Evolutionary conservation across 2,888 invertebrate species (phyloP).

Genomic region (Palloptera scutellata): DNA sequence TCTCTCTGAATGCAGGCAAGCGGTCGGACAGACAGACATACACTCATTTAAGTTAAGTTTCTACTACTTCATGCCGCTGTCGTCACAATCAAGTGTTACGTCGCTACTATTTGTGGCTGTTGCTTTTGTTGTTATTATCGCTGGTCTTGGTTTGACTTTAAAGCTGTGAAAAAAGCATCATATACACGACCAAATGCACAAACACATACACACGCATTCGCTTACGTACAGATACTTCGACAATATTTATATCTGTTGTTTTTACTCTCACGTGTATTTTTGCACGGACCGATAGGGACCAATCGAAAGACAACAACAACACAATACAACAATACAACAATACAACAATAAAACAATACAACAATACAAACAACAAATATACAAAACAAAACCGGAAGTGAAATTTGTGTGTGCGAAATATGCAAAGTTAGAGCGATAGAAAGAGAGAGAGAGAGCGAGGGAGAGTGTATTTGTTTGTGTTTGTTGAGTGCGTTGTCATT

Average conservation of each 20-base stretch:
- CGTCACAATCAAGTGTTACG: slow-evolving; percentile 23
- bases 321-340: too few species aligned
- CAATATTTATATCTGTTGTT: slow-evolving; percentile 11
- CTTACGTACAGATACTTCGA: slow-evolving; percentile 22
- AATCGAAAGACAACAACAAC: slow-evolving; percentile 17
- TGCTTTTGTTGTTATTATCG: too few species aligned
- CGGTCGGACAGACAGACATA: not conserved
- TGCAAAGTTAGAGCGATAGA: not conserved
- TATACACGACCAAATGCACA: too few species aligned
- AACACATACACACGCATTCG: too few species aligned
- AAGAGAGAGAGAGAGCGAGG: not conserved
- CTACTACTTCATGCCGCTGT: slow-evolving; percentile 1
- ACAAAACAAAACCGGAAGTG: slow-evolving; percentile 46
- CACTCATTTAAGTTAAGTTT: not conserved
- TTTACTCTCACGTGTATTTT: slow-evolving; percentile 11
- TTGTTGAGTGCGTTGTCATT: too few species aligned
- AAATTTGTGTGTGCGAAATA: slow-evolving; percentile 22
- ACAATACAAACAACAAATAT: too few species aligned
- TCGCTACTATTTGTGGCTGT: too few species aligned
- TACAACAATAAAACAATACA: too few species aligned
- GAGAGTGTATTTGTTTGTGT: too few species aligned
- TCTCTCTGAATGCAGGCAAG: not conserved
- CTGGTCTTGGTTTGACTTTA: slow-evolving; percentile 49
- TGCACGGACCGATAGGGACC: slow-evolving; percentile 15
- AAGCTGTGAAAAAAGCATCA: slow-evolving; percentile 46